Base-by-base conservation (phyloP, 1,140 invertebrate genomes). In the Lycorma delicatula region DNA sequence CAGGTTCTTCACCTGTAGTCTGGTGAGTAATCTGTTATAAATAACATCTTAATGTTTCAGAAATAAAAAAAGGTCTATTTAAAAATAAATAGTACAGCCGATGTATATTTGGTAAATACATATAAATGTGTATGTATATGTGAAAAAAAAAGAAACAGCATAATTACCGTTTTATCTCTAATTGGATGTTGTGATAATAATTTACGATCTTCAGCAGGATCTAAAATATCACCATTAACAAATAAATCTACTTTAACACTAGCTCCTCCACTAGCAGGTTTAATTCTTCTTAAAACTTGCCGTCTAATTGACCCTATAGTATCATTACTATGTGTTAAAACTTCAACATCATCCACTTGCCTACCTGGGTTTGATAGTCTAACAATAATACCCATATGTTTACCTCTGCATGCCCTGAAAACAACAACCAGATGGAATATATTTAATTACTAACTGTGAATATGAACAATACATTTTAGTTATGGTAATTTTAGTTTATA, bases 271-370 rank as follows among this genome's bases (percentile, higher is more conserved):
- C 74, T 72, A n/a, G n/a, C n/a, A n/a, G n/a, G n/a, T 71, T 90
- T 90, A 60, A 91, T 81, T 61, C 81, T 73, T 56, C 83, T 77
- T 52, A 91, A 70, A 63, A 93, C 83, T 64, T 87, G 83, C 58
- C 88, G 74, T 56, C 89, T 77, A 53, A 95, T 75, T 41, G 87
- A 84, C 56, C 86, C 85, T 55, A 95, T 74, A 2, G 93, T 97
- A 69, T 98, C 94, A 71, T 97, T 97, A 47, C 85, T 89, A 74
- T 98, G 95, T 44, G 93, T 95, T 67, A 82, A 87, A 41, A 98
- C 75, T 71, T 97, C 93, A 63, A 96, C 79, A 70, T 97, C 94
- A 62, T 97, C 94, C 22, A 91, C 82, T 70, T 89, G 89, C 58
- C 92, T 78, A 62, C 87, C 89, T 63, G 91, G 89, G 74, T 86